Conservation (phyloP, 2,113 vertebrate species). For the Colius striatus region DNA sequence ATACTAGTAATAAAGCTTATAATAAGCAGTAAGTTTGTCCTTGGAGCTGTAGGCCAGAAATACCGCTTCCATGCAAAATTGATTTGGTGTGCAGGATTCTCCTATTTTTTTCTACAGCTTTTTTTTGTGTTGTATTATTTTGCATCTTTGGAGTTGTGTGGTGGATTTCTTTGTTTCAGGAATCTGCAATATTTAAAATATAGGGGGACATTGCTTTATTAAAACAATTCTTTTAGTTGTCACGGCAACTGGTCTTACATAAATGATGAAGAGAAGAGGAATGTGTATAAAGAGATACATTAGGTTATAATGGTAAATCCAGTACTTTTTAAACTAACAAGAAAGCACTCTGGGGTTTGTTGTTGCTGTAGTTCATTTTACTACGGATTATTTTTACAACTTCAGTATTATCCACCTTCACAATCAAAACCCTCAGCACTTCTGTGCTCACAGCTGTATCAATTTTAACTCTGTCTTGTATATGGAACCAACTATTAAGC, state of each 20-base stretch:
- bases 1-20: background rate
- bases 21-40: background rate
- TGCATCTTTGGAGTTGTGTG: background rate
- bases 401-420: background rate
- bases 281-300: background rate
- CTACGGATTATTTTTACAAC: background rate
- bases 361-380: background rate
- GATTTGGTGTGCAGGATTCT: background rate
- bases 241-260: background rate
- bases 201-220: background rate
- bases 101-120: background rate
- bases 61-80: background rate
- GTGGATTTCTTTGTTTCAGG: background rate
- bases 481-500: background rate
- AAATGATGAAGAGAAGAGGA: constrained; percentile 24
- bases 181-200: background rate
- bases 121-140: background rate
- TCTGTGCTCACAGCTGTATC: background rate
- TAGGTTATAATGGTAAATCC: background rate
- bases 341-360: background rate
- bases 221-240: constrained; percentile 36
- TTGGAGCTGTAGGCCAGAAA: background rate
- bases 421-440: background rate
- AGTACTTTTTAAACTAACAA: background rate
- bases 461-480: background rate